Evolutionary conservation across 2,888 invertebrate genomes (phyloP).

Genomic region (Hirtodrosophila alboralis): DNA sequence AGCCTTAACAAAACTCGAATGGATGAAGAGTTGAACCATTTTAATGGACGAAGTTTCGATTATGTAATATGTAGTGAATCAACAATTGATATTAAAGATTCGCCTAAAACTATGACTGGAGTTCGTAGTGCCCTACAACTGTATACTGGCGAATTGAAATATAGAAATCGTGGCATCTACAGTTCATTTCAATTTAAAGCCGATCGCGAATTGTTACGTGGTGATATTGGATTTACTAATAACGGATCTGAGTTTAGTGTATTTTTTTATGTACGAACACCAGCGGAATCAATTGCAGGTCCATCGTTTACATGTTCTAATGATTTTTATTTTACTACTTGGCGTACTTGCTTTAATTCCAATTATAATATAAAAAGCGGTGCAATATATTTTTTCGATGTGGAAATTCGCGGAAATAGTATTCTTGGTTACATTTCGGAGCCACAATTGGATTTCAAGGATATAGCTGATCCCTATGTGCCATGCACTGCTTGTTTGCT

Average conservation of each 20-base stretch:
- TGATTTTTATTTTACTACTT: too few relatives aligned
- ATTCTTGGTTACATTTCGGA: conserved; percentile 13
- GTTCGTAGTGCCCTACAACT: conserved; percentile 19
- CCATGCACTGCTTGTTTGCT: neutral
- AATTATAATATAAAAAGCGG: conserved; percentile 7
- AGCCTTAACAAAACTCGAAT: too few relatives aligned
- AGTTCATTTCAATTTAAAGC: neutral
- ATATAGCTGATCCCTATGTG: neutral
- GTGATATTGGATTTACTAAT: conserved; percentile 14
- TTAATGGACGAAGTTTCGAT: too few relatives aligned
- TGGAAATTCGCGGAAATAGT: conserved; percentile 4
- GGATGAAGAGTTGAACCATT: too few relatives aligned
- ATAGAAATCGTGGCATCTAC: conserved; percentile 7
- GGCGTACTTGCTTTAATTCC: conserved; percentile 1
- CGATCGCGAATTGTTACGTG: neutral
- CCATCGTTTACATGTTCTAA: conserved; percentile 2
- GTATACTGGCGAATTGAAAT: neutral
- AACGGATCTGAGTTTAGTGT: conserved; percentile 6
- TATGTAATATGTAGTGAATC: too few relatives aligned
- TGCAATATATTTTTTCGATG: conserved; percentile 24
- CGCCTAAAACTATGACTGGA: too few relatives aligned
- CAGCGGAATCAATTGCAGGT: neutral
- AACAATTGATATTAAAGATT: too few relatives aligned
- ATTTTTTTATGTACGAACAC: neutral
- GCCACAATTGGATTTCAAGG: conserved; percentile 2